A percentile compares a stretch with the other conserved stretches of the same genome.
phyloP scores from a whole-genome alignment of 1,140 invertebrate genomes.

The Ips nitidus region DNA sequence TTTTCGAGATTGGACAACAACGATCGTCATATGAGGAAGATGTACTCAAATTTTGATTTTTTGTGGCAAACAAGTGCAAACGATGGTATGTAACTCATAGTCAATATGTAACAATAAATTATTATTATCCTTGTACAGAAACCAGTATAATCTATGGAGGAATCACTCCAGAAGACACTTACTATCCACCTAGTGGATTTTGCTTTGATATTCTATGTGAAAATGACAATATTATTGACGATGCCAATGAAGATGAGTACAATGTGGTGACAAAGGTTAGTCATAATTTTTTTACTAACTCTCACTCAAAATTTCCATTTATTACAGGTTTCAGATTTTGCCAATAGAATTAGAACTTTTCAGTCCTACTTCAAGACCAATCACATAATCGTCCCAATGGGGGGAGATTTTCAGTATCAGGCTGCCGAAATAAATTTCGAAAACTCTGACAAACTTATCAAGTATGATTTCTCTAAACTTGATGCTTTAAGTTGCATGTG shows the following conservation, averaged over 20 bases:
- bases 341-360: background rate
- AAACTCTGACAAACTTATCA: slow-evolving; percentile 74
- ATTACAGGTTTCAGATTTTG: slow-evolving; percentile 55
- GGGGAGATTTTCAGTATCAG: slow-evolving; percentile 53
- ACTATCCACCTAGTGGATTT: slow-evolving; percentile 68
- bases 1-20: slow-evolving; percentile 76
- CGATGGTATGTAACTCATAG: slow-evolving; percentile 49
- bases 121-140: slow-evolving; percentile 53
- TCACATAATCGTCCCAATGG: slow-evolving; percentile 46
- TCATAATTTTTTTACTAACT: slow-evolving; percentile 13
- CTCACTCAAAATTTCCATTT: background rate
- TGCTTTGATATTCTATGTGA: slow-evolving; percentile 73
- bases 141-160: slow-evolving; percentile 29
- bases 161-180: slow-evolving; percentile 57
- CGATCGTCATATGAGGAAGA: slow-evolving; percentile 65
- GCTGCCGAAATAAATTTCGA: slow-evolving; percentile 64
- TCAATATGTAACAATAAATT: slow-evolving; percentile 4
- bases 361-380: slow-evolving; percentile 28
- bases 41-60: slow-evolving; percentile 70
- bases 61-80: slow-evolving; percentile 70
- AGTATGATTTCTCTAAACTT: slow-evolving; percentile 37
- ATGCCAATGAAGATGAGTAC: slow-evolving; percentile 53
- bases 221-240: slow-evolving; percentile 64
- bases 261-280: slow-evolving; percentile 58
- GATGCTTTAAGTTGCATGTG: slow-evolving; percentile 75